Evolutionary conservation across 2,113 vertebrate species (phyloP).

Genomic region (Ia io): DNA sequence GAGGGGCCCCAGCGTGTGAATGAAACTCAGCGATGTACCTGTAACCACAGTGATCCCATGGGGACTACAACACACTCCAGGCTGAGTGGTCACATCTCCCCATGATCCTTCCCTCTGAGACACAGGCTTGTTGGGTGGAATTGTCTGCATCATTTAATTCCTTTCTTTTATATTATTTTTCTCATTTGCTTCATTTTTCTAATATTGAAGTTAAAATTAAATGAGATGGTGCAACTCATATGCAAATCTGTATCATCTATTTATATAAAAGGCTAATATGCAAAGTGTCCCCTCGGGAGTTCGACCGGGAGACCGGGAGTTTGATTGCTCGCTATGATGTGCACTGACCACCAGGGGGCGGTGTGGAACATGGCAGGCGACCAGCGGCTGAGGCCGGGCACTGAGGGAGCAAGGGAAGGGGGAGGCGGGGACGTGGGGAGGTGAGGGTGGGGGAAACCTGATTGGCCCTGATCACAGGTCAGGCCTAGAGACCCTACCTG

Average conservation of each 20-base stretch:
- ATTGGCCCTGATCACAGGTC: no score
- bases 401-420: no score
- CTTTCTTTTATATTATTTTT: neutral
- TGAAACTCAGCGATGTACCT: neutral
- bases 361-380: no score
- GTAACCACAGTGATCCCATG: neutral
- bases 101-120: accelerated
- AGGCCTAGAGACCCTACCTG: no score
- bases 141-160: neutral
- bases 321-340: no score
- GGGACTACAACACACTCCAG: accelerated
- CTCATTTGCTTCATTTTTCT: neutral
- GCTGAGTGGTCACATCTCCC: neutral
- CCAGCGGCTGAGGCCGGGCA: no score
- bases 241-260: neutral
- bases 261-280: no score
- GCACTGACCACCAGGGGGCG: no score
- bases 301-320: no score
- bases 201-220: neutral
- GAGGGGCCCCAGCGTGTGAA: neutral
- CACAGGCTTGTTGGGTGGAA: neutral
- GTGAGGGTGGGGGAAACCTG: no score
- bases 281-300: no score
- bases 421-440: no score
- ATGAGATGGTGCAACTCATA: neutral